phyloP scores from a whole-genome alignment of 2,797 vertebrate species.

The Alfaro cultratus region DNA sequence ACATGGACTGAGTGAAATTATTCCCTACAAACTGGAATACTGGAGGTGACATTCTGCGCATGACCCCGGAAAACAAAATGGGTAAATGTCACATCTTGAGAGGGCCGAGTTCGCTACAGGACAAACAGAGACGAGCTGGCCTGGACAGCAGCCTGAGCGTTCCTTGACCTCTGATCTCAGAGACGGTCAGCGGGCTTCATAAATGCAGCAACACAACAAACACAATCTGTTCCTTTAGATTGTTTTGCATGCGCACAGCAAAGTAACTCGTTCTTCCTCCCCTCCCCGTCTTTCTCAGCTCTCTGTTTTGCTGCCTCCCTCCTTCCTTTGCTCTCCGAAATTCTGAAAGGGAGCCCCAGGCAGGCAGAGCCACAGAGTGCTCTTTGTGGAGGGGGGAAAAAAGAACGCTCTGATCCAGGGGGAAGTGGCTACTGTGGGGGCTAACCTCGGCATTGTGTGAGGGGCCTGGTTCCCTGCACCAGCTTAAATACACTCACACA shows the following conservation, averaged over 20 bases:
- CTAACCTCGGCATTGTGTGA: constrained; percentile 74
- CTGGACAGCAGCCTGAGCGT: constrained; percentile 50
- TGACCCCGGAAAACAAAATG: not conserved
- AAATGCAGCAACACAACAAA: constrained; percentile 44
- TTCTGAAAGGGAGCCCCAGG: constrained; percentile 72
- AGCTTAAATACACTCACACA: constrained; percentile 67
- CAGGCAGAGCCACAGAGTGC: constrained; percentile 75
- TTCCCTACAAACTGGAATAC: not conserved
- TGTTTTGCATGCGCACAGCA: constrained; percentile 21
- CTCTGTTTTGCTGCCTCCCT: constrained; percentile 60
- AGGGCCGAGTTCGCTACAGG: not conserved
- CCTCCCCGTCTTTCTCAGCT: constrained; percentile 55
- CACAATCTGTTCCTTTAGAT: constrained; percentile 25
- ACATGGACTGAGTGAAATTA: not conserved
- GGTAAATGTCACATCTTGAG: constrained; percentile 3
- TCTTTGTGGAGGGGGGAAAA: constrained; percentile 76
- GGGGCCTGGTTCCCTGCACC: constrained; percentile 68
- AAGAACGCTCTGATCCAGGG: constrained; percentile 78
- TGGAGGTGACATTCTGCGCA: not conserved
- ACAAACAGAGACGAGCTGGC: constrained; percentile 7
- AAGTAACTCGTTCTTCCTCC: constrained; percentile 44
- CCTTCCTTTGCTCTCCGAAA: constrained; percentile 48
- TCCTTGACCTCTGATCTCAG: constrained; percentile 56
- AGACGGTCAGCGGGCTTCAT: constrained; percentile 40
- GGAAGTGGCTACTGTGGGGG: constrained; percentile 74